Base-by-base conservation (phyloP, 2,797 vertebrate species). In the Sarcoramphus papa region DNA sequence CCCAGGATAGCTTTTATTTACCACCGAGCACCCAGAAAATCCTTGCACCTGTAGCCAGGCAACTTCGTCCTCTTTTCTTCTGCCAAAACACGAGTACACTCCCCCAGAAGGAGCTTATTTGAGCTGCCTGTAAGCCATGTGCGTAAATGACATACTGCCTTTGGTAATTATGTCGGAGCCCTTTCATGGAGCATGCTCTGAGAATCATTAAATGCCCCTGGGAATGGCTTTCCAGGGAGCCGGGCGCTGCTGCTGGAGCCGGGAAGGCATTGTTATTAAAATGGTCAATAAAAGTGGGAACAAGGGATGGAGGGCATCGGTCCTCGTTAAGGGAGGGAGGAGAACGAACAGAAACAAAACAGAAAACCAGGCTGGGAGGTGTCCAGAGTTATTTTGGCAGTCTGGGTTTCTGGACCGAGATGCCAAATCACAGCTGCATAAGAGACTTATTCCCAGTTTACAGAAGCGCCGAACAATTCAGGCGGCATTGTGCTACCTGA, bases 171-270 rank as follows among this genome's bases (percentile, higher is more conserved):
- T 90, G 89, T 74, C 8, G 21, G 74, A 92, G 90, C 67, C 81
- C 83, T 96, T 95, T 94, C 80, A 95, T 85, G 91, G 88, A 95
- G 91, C 88, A 50, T 74, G 81, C 93, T 96, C 93, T 54, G 91
- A 78, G 95, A 80, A 78, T 72, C 12, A 4, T 25, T 88, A n/a
- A 77, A 41, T 75, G 87, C 93, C 65, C 90, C 95, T 94, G 96
- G 88, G 96, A 97, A 97, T 93, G 88, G 85, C 93, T 95, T 95
- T 96, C 93, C 92, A 91, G 94, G 91, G 93, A 97, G 86, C 89
- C 22, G 2, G 60, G 75, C 31, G 4, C 47, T 93, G 94, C 95
- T 94, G 94, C 70, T 13, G 64, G 84, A 89, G 65, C 41, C 1
- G 35, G 45, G 67, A 45, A 88, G 67, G 90, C 84, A 84, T 96